Conservation (phyloP, 2,888 invertebrate genomes). For the Cryptocephalus primarius region DNA sequence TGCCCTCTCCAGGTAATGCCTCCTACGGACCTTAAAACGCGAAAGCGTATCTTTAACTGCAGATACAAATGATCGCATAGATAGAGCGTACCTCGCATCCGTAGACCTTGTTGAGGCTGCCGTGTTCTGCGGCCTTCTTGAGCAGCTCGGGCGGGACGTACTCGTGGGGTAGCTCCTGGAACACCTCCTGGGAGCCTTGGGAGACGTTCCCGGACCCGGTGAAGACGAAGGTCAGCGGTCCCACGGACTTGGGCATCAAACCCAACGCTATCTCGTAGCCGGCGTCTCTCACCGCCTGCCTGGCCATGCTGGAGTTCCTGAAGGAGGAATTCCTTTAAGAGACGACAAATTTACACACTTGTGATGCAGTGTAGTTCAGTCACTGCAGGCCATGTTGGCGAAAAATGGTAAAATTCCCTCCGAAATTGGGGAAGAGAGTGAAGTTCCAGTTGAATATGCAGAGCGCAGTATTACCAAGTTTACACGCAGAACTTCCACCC, state of each 20-base stretch:
- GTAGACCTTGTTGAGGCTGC: slow-evolving; percentile 92
- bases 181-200: slow-evolving; percentile 80
- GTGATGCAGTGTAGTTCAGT: too few relatives aligned
- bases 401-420: too few relatives aligned
- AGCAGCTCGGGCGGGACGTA: slow-evolving; percentile 94
- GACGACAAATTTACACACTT: too few relatives aligned
- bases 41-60: background rate
- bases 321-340: background rate
- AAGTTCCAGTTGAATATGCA: too few relatives aligned
- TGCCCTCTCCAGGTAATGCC: slow-evolving; percentile 86
- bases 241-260: slow-evolving; percentile 95
- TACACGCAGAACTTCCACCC: too few relatives aligned
- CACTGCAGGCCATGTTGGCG: too few relatives aligned
- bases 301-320: slow-evolving; percentile 92
- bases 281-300: slow-evolving; percentile 95
- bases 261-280: slow-evolving; percentile 94
- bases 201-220: slow-evolving; percentile 98
- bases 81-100: slow-evolving; percentile 68
- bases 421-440: too few relatives aligned
- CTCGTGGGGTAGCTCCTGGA: slow-evolving; percentile 94
- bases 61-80: too few relatives aligned
- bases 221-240: slow-evolving; percentile 94
- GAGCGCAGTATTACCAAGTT: too few relatives aligned
- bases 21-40: slow-evolving; percentile 45
- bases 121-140: slow-evolving; percentile 91